Base-by-base conservation (phyloP, 1,140 invertebrate genomes). In the Eupeodes corollae region DNA sequence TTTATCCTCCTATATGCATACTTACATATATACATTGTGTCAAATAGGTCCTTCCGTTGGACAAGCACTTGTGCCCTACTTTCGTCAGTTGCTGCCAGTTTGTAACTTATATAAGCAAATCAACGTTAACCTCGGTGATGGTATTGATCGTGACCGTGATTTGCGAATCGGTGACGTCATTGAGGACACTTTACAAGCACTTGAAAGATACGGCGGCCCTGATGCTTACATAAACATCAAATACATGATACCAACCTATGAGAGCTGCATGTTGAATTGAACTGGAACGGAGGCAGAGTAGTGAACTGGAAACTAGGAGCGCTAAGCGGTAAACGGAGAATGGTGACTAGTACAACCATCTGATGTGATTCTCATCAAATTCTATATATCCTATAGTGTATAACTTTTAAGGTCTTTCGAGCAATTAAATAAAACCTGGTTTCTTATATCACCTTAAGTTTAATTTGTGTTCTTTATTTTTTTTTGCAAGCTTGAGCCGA, bases 141-240 rank as follows among this genome's bases (percentile, higher is more conserved):
- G 78, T 6, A 84, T 90, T 46, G 86, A 89, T 59, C 85, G 85
- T 55, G 79, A 84, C 51, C 82, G 83, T 52, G 76, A 83, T 33
- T 83, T 88, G 63, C 95, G 90, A 61, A 75, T 91, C 40, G 86
- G 85, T 0, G 91, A 94, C 63, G 70, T 91, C 13, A 90, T 96
- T 52, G 86, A 95, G 66, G 90, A 96, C 62, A 95, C 91, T 3
- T 71, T 97, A 34, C 88, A 95, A 73, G 73, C 88, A 16, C 73
- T 97, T 46, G 91, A 97, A 68, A 73, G 78, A 51, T 85, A 86
- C 61, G 92, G 92, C 6, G 91, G 92, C 5, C 83, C 89, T 54
- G 88, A 95, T 70, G 91, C 92, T 6, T 96, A 91, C 62, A 93
- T 94, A 55, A 94, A 95, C 67, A 95, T 97, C 56, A 96, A 97